phyloP scores from a whole-genome alignment of 1,140 invertebrate species.

The Schlechtendalia chinensis region DNA sequence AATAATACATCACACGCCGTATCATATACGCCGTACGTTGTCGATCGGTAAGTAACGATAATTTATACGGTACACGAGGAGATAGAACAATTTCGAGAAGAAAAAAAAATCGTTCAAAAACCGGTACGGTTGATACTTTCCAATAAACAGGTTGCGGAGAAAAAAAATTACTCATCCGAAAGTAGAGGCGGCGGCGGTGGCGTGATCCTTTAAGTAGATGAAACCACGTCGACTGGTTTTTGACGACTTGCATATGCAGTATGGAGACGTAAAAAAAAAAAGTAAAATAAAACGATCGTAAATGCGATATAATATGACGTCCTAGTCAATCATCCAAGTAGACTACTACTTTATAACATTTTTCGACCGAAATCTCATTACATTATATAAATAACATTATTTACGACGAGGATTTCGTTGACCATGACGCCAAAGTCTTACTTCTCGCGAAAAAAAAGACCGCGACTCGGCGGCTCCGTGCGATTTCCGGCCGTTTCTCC shows the following conservation, averaged over 20 bases:
- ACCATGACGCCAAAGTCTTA: too few relatives aligned
- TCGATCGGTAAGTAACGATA: not conserved
- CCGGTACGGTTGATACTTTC: conserved; percentile 33
- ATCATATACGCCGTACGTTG: not conserved
- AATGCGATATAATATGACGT: too few relatives aligned
- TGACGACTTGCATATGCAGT: not conserved
- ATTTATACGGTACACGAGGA: not conserved
- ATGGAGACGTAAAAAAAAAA: not conserved
- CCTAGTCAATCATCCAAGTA: too few relatives aligned
- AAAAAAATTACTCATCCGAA: conserved; percentile 35
- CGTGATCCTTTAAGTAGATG: not conserved
- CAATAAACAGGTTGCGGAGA: conserved; percentile 9
- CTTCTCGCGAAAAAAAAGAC: too few relatives aligned
- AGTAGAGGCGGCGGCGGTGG: not conserved
- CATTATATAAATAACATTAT: too few relatives aligned
- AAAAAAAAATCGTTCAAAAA: not conserved
- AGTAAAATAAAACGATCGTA: too few relatives aligned
- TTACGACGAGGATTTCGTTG: too few relatives aligned
- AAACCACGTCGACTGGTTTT: conserved; percentile 7
- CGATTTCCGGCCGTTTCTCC: too few relatives aligned
- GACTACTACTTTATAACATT: too few relatives aligned
- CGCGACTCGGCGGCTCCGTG: too few relatives aligned
- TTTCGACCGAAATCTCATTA: too few relatives aligned
- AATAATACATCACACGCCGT: not conserved
- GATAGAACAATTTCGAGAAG: not conserved